Conservation (phyloP, 2,797 vertebrate genomes). For the Hyperoplus lanceolatus region DNA sequence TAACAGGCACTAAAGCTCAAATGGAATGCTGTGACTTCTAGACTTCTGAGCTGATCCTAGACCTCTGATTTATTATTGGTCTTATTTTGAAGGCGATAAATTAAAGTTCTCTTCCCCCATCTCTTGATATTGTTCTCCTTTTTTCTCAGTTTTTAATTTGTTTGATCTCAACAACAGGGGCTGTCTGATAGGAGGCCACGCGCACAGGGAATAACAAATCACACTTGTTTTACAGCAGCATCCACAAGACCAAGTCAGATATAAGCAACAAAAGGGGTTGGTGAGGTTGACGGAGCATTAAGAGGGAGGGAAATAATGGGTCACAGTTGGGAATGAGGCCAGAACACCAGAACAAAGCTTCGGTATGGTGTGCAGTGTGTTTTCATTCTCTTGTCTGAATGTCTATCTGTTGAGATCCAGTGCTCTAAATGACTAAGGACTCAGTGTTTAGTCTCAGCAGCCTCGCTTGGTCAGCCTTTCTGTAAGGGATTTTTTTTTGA, state of each 20-base stretch:
- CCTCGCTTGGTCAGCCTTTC: conserved; percentile 29
- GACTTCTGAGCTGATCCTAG: conserved; percentile 14
- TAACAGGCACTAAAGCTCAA: conserved; percentile 10
- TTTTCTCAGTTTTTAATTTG: conserved; percentile 21
- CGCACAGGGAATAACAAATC: conserved; percentile 74
- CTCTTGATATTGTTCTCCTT: conserved; percentile 47
- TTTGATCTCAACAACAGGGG: conserved; percentile 59
- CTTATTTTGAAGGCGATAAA: conserved; percentile 37
- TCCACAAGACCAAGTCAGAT: conserved; percentile 48
- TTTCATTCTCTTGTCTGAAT: conserved; percentile 20
- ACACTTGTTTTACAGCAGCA: conserved; percentile 67
- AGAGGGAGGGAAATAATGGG: conserved; percentile 42
- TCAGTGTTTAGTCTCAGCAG: conserved; percentile 28
- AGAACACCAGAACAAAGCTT: conserved; percentile 39
- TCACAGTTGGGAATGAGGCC: conserved; percentile 25
- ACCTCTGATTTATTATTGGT: conserved; percentile 39
- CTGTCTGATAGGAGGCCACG: conserved; percentile 60
- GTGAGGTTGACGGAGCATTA: conserved; percentile 40
- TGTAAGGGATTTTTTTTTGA: conserved; percentile 18
- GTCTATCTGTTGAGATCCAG: conserved; percentile 20
- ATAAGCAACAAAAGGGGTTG: conserved; percentile 12
- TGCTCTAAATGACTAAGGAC: conserved; percentile 40
- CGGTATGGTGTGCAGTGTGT: conserved; percentile 18
- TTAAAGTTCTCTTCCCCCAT: conserved; percentile 41
- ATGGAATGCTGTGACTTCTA: not conserved